Evolutionary conservation across 2,113 vertebrate species (phyloP).

Genomic region (Hucho hucho): DNA sequence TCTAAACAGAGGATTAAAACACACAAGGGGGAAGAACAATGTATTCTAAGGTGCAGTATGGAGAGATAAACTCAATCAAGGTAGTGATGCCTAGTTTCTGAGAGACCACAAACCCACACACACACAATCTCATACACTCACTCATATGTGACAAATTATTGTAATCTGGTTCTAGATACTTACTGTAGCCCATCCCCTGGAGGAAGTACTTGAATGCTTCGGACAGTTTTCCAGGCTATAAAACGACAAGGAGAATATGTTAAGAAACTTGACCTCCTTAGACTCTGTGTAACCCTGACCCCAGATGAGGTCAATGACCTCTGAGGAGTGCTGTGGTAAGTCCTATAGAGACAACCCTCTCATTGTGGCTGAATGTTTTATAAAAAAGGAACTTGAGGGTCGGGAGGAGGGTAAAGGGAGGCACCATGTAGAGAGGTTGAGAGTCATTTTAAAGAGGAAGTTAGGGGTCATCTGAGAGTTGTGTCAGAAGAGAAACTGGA

Average conservation of each 20-base stretch:
- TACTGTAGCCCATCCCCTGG: slow-evolving; percentile 99
- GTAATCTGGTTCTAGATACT: slow-evolving; percentile 64
- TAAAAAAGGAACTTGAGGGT: too few relatives aligned
- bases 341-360: too few relatives aligned
- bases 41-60: not conserved
- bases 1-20: slow-evolving; percentile 2
- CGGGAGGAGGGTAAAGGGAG: too few relatives aligned
- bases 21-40: not conserved
- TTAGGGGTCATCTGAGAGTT: too few relatives aligned
- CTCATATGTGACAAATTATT: not conserved
- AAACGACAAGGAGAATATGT: not conserved
- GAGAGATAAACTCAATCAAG: not conserved
- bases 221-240: slow-evolving; percentile 92
- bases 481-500: too few relatives aligned
- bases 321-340: too few relatives aligned
- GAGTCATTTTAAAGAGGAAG: too few relatives aligned
- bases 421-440: too few relatives aligned
- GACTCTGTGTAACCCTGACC: too few relatives aligned
- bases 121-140: slow-evolving; percentile 9
- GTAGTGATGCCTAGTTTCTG: not conserved
- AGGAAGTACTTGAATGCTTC: slow-evolving; percentile 99
- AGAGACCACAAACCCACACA: slow-evolving; percentile 8
- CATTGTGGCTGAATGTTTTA: too few relatives aligned
- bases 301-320: too few relatives aligned
- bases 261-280: not conserved